Conservation (phyloP, 1,140 invertebrate species). For the Caenorhabditis inopinata region DNA sequence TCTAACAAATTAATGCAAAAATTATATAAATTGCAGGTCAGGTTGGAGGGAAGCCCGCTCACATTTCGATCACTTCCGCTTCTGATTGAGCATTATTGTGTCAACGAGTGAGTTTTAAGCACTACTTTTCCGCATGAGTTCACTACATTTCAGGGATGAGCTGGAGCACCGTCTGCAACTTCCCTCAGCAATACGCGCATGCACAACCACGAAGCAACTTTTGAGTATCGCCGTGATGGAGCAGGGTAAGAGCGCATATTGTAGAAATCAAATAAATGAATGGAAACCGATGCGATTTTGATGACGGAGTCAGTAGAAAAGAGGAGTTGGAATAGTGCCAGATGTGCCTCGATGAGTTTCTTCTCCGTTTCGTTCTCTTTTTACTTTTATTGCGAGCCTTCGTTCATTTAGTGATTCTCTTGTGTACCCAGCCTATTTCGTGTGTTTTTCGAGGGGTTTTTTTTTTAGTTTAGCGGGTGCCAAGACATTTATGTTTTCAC, state of each 20-base stretch:
- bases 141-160: conserved; percentile 77
- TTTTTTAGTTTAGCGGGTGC: not conserved
- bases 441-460: not conserved
- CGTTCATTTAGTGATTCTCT: conserved; percentile 12
- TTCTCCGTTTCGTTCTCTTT: not conserved
- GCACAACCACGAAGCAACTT: conserved; percentile 83
- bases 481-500: not conserved
- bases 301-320: too few species aligned
- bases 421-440: not conserved
- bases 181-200: conserved; percentile 74
- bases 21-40: conserved; percentile 68
- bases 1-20: too few species aligned
- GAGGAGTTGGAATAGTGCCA: not conserved
- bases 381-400: conserved; percentile 29
- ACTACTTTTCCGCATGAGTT: not conserved
- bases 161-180: conserved; percentile 84
- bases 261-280: not conserved
- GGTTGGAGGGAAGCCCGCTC: conserved; percentile 87
- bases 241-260: conserved; percentile 72
- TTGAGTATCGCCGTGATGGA: conserved; percentile 84
- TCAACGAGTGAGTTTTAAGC: conserved; percentile 76
- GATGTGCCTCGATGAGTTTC: not conserved
- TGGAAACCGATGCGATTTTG: not conserved
- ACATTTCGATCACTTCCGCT: conserved; percentile 85
- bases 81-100: conserved; percentile 86